A percentile compares a stretch with the other conserved stretches of the same genome.
These are phyloP conservation scores for Chrysolina americana DNA, from an alignment of 2,888 invertebrate species.

Conservation along the genomic window DNA sequence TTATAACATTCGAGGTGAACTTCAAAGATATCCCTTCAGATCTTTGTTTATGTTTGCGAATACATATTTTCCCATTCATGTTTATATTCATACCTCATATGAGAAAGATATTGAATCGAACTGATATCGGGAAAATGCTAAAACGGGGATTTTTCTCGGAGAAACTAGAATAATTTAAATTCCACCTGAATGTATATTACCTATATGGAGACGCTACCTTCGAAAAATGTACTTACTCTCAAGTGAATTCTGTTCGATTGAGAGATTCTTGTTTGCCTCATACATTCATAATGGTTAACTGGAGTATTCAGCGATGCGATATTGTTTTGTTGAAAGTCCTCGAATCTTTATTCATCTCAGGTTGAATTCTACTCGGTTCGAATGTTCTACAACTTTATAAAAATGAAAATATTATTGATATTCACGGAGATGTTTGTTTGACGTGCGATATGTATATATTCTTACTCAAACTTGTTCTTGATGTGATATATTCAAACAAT, in stretches of 20 bases:
- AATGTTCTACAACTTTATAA: too few relatives aligned
- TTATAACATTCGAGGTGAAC: background rate
- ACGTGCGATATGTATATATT: too few relatives aligned
- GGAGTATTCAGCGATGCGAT: too few relatives aligned
- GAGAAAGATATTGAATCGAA: background rate
- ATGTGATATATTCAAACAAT: too few relatives aligned
- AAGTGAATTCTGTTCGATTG: background rate
- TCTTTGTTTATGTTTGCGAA: conserved; percentile 4
- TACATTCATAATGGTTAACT: too few relatives aligned
- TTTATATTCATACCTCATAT: conserved; percentile 2
- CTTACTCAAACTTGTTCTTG: too few relatives aligned
- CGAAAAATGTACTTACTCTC: background rate
- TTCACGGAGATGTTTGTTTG: too few relatives aligned
- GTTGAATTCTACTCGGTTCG: too few relatives aligned
- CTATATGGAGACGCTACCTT: background rate
- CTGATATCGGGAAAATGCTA: conserved; percentile 1
- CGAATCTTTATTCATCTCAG: too few relatives aligned
- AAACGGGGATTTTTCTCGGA: background rate
- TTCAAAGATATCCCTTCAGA: conserved; percentile 1
- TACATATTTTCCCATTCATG: background rate
- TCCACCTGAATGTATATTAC: background rate
- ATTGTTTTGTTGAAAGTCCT: too few relatives aligned
- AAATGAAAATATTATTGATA: too few relatives aligned
- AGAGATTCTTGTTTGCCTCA: background rate
- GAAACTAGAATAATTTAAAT: background rate